Evolutionary conservation across 2,888 invertebrate species (phyloP).

Genomic region (Seira ritae): DNA sequence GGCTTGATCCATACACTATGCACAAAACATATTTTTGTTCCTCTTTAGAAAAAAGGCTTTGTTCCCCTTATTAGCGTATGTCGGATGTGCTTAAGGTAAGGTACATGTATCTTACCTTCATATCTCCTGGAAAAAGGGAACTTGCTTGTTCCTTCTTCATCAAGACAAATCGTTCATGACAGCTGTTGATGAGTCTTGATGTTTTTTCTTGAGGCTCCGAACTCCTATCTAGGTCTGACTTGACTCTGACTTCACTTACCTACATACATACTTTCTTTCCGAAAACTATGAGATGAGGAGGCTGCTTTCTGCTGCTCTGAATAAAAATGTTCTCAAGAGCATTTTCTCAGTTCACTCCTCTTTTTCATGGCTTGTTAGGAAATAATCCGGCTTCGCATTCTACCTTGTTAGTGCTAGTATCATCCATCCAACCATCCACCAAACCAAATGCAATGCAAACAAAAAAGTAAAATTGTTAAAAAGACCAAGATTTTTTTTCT

Average conservation of each 20-base stretch:
- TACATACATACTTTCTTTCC: no score
- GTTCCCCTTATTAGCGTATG: not conserved
- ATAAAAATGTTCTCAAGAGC: constrained; percentile 17
- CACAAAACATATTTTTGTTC: no score
- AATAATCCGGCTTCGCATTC: constrained; percentile 53
- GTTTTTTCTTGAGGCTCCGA: constrained; percentile 66
- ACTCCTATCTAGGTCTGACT: constrained; percentile 13
- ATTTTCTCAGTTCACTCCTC: constrained; percentile 51
- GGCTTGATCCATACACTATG: no score
- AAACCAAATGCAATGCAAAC: not conserved
- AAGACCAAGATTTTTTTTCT: no score
- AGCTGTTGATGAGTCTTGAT: constrained; percentile 72
- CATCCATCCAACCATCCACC: constrained; percentile 32
- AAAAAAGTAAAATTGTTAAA: not conserved
- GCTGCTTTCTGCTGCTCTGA: not conserved
- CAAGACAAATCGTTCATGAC: constrained; percentile 70
- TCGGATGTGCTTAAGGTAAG: not conserved
- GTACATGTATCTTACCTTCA: not conserved
- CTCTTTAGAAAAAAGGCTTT: not conserved
- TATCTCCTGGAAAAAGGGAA: constrained; percentile 45
- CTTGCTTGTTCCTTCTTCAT: constrained; percentile 65
- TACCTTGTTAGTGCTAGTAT: constrained; percentile 56
- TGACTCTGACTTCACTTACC: not conserved
- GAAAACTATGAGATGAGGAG: not conserved
- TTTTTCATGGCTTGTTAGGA: constrained; percentile 63